Base-by-base conservation (phyloP, 92 coral and sea anemone species). In the Umimayanthus chanpuru region DNA sequence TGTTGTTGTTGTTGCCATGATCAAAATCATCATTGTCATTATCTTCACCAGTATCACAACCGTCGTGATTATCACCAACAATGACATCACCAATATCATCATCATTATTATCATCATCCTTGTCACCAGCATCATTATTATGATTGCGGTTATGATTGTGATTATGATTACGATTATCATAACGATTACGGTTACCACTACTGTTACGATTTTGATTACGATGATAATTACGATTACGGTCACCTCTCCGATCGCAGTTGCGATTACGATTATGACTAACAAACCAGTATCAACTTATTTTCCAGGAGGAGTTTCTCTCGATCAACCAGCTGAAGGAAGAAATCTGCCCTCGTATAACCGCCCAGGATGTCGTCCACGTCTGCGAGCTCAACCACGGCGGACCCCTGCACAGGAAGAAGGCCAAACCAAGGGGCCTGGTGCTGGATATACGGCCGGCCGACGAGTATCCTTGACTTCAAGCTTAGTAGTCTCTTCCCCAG, bases 401-500 rank as follows among this genome's bases (percentile, higher is more conserved):
- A 7, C 85, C 91, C 28, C 66, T 91, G 11, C 90, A 87, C 2
- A 94, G 87, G 85, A 96, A 85, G 79, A 94, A 96, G 86, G 71
- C 91, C 47, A 96, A 94, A 68, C 84, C 96, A 26, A 91, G 98
- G 47, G 99, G 99, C 44, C 92, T 96, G 23, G 96, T 92, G 56
- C 88, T 96, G 73, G 99, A 96, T 89, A 93, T 96, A 49, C 93
- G 99, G 58, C 89, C 96, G n/a, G 77, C 94, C 5, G 98, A 96
- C 81, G 99, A 96, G 99, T 96, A 96, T 96, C 99, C 98, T 96
- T 91, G 61, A 8, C n/a, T 9, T 56, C 65, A 20, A 12, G 0
- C n/a, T 61, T 21, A 16, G 23, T 21, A 16, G 23, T 4, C 25
- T 23, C 68, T 25, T 18, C 68, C 25, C 68, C 68, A 61, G 68